Percentiles rank a stretch among this genome's conserved stretches.
phyloP scores from a whole-genome alignment of 2,888 invertebrate genomes.

The Adelognathus sp. region DNA sequence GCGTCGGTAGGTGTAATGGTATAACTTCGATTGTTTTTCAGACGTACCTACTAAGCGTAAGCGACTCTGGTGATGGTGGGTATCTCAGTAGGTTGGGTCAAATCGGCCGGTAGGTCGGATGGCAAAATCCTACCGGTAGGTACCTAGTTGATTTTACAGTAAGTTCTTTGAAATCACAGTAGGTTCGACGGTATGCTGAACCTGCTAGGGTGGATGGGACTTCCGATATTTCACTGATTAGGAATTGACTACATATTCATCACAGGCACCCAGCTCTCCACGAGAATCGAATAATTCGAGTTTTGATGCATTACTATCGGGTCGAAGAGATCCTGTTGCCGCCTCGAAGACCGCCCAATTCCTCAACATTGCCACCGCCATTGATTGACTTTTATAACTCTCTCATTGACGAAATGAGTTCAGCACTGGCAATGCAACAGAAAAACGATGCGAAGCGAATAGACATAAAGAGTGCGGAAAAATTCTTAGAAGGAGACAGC shows the following conservation, averaged over 20 bases:
- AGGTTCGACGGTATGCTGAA: too few relatives aligned
- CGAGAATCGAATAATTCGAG: conserved; percentile 76
- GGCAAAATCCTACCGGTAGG: too few relatives aligned
- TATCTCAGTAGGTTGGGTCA: too few relatives aligned
- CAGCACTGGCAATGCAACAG: conserved; percentile 24
- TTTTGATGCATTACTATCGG: conserved; percentile 78
- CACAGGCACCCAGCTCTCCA: conserved; percentile 74
- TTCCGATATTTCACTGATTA: conserved; percentile 16
- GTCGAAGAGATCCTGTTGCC: conserved; percentile 79
- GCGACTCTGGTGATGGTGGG: too few relatives aligned
- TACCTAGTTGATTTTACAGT: too few relatives aligned
- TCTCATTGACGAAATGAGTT: conserved; percentile 66
- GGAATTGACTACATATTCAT: conserved; percentile 30
- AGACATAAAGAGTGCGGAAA: background rate
- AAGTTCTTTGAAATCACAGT: too few relatives aligned
- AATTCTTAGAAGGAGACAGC: background rate
- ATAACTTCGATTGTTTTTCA: too few relatives aligned
- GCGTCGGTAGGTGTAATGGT: too few relatives aligned
- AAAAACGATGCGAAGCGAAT: background rate
- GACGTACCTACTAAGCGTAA: too few relatives aligned
- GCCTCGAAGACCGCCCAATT: conserved; percentile 73
- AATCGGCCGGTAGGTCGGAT: too few relatives aligned
- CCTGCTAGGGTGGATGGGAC: too few relatives aligned
- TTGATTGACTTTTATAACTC: conserved; percentile 73
- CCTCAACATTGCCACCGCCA: conserved; percentile 68